Percentiles rank a stretch among this genome's conserved stretches.
Evolutionary conservation across 1,140 invertebrate species (phyloP).

Genomic region (Drosophila nebulosa): DNA sequence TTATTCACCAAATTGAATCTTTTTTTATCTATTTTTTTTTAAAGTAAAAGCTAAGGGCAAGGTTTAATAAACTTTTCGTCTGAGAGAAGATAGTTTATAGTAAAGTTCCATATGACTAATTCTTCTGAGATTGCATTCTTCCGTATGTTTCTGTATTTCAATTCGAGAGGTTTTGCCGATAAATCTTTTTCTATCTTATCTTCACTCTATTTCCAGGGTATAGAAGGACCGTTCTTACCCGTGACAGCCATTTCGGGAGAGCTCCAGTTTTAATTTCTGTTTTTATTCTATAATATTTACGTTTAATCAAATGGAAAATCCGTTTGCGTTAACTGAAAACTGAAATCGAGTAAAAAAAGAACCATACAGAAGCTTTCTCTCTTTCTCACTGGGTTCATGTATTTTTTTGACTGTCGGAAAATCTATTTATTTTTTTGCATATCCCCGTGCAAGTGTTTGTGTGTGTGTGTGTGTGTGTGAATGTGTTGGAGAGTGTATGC

Average conservation of each 20-base stretch:
- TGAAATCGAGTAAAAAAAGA: constrained; percentile 51
- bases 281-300: constrained; percentile 66
- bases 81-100: too few relatives aligned
- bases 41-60: too few relatives aligned
- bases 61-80: too few relatives aligned
- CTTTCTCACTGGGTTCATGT: constrained; percentile 32
- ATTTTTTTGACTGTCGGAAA: constrained; percentile 33
- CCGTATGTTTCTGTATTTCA: too few relatives aligned
- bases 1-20: too few relatives aligned
- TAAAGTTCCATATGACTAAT: too few relatives aligned
- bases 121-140: too few relatives aligned
- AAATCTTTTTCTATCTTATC: too few relatives aligned
- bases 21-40: too few relatives aligned
- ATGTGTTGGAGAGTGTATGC: constrained; percentile 10
- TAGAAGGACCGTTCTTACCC: constrained; percentile 33
- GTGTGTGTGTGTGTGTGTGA: background rate
- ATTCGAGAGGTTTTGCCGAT: too few relatives aligned
- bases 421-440: constrained; percentile 68
- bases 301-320: constrained; percentile 80
- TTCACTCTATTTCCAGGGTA: background rate
- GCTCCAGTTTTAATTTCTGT: constrained; percentile 17
- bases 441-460: background rate
- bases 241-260: constrained; percentile 21
- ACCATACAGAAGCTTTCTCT: background rate
- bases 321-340: constrained; percentile 65